These are phyloP conservation scores for Copidosoma floridanum DNA, from an alignment of 1,140 invertebrate genomes.

Conservation along the genomic window DNA sequence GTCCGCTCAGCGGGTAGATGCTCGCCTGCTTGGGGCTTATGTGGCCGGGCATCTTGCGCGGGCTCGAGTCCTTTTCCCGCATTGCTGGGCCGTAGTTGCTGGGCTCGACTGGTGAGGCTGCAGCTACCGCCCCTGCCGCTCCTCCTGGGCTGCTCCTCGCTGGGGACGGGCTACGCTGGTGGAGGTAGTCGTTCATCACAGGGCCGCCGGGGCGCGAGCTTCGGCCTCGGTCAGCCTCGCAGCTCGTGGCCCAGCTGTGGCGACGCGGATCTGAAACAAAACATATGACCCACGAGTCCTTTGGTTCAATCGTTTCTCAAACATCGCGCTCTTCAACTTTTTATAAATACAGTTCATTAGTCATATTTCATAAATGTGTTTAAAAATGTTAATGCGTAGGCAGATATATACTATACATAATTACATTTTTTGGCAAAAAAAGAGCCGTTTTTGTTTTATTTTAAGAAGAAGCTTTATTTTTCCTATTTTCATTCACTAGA, in stretches of 20 bases:
- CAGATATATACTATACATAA: too few species aligned
- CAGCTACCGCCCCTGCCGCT: conserved; percentile 31
- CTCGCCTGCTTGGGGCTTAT: conserved; percentile 71
- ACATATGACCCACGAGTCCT: not conserved
- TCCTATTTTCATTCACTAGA: too few species aligned
- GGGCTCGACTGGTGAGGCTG: conserved; percentile 37
- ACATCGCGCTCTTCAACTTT: too few species aligned
- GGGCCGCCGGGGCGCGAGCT: conserved; percentile 19
- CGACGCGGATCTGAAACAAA: conserved; percentile 31
- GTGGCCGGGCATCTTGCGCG: conserved; percentile 70
- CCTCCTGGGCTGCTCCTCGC: not conserved
- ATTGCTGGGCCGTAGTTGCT: conserved; percentile 58
- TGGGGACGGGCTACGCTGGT: conserved; percentile 49
- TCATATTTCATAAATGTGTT: too few species aligned
- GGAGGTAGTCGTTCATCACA: conserved; percentile 56
- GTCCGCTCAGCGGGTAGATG: conserved; percentile 66
- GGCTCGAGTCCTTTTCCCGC: conserved; percentile 78
- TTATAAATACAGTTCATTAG: too few species aligned
- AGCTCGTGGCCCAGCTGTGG: conserved; percentile 14
- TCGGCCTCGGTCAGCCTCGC: conserved; percentile 40
- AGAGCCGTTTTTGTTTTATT: too few species aligned
- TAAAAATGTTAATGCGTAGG: too few species aligned
- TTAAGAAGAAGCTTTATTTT: too few species aligned
- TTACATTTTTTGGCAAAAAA: too few species aligned
- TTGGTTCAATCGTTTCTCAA: too few species aligned